These are phyloP conservation scores for Metaphire vulgaris DNA, from an alignment of 1,140 invertebrate genomes.

Conservation along the genomic window DNA sequence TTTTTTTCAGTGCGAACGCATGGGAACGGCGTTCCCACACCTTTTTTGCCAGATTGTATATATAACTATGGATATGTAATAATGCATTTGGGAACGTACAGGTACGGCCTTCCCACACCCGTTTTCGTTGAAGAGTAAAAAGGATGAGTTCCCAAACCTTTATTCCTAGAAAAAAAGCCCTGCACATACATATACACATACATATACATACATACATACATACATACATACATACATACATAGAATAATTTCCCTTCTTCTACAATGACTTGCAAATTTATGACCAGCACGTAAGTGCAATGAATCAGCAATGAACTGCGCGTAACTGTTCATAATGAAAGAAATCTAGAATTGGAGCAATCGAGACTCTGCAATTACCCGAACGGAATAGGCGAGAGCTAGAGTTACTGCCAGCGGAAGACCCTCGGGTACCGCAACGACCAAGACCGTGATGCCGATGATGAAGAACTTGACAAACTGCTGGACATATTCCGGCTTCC, in stretches of 20 bases:
- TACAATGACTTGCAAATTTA: neutral
- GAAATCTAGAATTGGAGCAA: neutral
- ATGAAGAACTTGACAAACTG: slow-evolving; percentile 72
- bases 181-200: neutral
- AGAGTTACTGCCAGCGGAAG: slow-evolving; percentile 92
- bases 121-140: too few relatives aligned
- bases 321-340: neutral
- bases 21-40: too few relatives aligned
- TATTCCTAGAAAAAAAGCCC: too few relatives aligned
- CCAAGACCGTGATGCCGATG: slow-evolving; percentile 96
- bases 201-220: slow-evolving; percentile 1
- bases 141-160: too few relatives aligned
- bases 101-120: too few relatives aligned
- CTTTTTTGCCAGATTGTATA: too few relatives aligned
- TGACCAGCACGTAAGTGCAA: neutral
- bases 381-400: slow-evolving; percentile 91
- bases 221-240: slow-evolving; percentile 1
- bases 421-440: slow-evolving; percentile 95
- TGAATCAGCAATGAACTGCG: neutral
- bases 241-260: neutral
- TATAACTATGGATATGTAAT: too few relatives aligned
- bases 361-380: slow-evolving; percentile 18
- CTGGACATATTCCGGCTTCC: slow-evolving; percentile 58
- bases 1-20: neutral
- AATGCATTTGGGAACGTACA: too few relatives aligned